phyloP scores from a whole-genome alignment of 1,140 invertebrate genomes.

The Papilio polytes region DNA sequence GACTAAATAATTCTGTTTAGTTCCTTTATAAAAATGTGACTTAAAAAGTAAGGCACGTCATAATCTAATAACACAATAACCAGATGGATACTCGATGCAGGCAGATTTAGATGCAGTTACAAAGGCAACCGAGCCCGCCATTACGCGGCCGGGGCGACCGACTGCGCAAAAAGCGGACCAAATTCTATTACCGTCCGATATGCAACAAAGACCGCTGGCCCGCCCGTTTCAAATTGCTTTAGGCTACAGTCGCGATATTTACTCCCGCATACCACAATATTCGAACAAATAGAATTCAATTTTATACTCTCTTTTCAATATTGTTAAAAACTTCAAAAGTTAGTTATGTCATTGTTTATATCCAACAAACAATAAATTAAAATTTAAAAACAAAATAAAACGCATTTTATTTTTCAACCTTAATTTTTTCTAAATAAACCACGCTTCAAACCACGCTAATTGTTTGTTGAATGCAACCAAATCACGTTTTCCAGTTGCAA shows the following conservation, averaged over 20 bases:
- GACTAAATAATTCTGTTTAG: neutral
- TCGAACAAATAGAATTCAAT: constrained; percentile 74
- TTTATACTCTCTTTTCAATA: constrained; percentile 63
- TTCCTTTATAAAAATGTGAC: constrained; percentile 38
- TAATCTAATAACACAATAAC: constrained; percentile 56
- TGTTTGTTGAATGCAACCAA: neutral
- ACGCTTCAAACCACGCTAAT: neutral
- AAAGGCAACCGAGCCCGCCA: constrained; percentile 77
- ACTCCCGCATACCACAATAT: constrained; percentile 73
- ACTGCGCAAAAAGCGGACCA: constrained; percentile 81
- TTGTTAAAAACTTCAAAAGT: constrained; percentile 45
- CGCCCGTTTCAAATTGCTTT: constrained; percentile 81
- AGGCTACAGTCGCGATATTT: constrained; percentile 80
- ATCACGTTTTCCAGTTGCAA: constrained; percentile 2
- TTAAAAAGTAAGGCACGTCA: constrained; percentile 40
- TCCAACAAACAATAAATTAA: neutral
- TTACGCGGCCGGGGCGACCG: constrained; percentile 68
- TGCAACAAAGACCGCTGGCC: constrained; percentile 81
- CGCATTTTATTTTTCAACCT: neutral
- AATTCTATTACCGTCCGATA: constrained; percentile 82
- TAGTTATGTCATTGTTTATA: constrained; percentile 25
- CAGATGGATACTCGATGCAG: constrained; percentile 57
- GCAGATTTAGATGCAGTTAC: constrained; percentile 80
- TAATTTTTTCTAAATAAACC: neutral
- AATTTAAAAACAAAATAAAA: neutral